Conservation (phyloP, 1,140 invertebrate genomes). For the Ericerus pela region DNA sequence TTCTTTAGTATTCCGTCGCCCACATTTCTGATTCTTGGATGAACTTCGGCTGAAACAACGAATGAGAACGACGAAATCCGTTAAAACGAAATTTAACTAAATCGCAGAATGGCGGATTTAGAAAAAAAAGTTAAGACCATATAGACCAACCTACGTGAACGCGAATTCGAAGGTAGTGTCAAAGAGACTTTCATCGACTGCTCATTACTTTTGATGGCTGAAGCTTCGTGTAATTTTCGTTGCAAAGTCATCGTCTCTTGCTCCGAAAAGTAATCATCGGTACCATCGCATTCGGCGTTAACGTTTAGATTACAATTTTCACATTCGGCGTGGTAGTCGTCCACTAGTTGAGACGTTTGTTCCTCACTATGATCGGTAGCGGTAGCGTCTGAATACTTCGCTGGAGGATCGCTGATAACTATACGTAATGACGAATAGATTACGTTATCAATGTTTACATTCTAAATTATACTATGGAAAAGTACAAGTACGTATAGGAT, state of each 20-base stretch:
- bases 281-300: not conserved
- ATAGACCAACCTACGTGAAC: not conserved
- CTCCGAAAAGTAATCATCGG: not conserved
- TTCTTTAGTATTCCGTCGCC: not conserved
- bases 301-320: conserved; percentile 9
- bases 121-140: not conserved
- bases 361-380: no score
- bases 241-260: conserved; percentile 7
- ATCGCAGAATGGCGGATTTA: not conserved
- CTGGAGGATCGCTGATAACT: no score
- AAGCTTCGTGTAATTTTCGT: not conserved
- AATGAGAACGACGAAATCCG: no score
- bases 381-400: no score
- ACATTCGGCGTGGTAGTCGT: conserved; percentile 2
- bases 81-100: not conserved
- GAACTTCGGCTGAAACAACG: no score
- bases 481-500: no score
- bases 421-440: no score
- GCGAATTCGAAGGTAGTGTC: not conserved
- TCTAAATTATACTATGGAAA: no score
- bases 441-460: no score
- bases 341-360: not conserved
- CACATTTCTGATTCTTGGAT: not conserved
- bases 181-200: not conserved
- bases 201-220: not conserved